Conservation (phyloP, 2,797 vertebrate species). For the Amazonetta brasiliensis region DNA sequence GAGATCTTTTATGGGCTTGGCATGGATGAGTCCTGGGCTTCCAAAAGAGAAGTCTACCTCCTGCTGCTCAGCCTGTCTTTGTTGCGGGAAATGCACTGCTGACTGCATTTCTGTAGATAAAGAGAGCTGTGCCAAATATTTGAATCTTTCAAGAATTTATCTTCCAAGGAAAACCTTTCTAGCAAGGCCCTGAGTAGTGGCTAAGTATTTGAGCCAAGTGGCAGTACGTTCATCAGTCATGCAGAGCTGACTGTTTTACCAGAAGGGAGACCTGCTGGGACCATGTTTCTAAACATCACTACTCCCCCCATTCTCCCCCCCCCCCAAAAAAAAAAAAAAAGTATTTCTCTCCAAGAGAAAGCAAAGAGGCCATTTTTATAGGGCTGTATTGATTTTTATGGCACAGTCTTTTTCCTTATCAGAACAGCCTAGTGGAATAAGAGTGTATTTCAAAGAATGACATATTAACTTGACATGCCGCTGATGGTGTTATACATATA, state of each 20-base stretch:
- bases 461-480: not conserved
- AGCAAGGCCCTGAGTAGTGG: not conserved
- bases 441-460: not conserved
- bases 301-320: too few relatives aligned
- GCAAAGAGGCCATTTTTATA: not conserved
- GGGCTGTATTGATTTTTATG: not conserved
- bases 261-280: not conserved
- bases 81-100: not conserved
- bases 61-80: fast-evolving
- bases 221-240: not conserved
- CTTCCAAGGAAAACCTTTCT: not conserved
- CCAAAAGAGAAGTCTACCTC: not conserved
- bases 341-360: not conserved
- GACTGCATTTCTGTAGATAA: not conserved
- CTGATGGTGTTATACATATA: not conserved
- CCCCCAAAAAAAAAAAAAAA: too few relatives aligned
- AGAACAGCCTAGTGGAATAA: not conserved
- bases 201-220: not conserved
- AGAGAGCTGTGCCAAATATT: not conserved
- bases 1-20: not conserved
- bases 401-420: not conserved
- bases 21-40: not conserved
- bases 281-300: not conserved
- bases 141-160: not conserved
- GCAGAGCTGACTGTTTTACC: not conserved